Base-by-base conservation (phyloP, 2,888 invertebrate genomes). In the Thecocarcelia acutangulata region DNA sequence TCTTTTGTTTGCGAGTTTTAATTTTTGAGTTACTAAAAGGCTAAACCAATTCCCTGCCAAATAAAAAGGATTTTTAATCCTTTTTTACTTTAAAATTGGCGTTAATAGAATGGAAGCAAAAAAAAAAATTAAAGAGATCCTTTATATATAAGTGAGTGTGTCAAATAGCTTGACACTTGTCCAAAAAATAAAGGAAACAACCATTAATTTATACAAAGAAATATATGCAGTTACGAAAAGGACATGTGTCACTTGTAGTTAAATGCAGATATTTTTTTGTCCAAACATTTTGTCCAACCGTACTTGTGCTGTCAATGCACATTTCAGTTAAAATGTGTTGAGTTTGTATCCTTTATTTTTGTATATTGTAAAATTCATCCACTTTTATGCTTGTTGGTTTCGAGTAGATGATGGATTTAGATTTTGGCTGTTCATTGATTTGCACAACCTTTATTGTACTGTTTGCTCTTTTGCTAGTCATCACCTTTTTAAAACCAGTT, bases 131-230 rank as follows among this genome's bases (percentile, higher is more conserved):
- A 72, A 80, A 58, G 61, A 46, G 75, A 13, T 50, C 52, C 46
- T 80, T 75, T 48, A 54, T 56, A 46, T n/a, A 13, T 75, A 28
- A 37, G 44, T 63, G 40, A 28, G 12, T 54, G 15, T 63, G 61
- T 56, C 75, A 72, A 19, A 59, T 56, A 76, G 58, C 56, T 72
- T 81, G 76, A 81, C 80, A 81, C 72, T 81, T 81, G 76, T 63
- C 46, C 66, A 8, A 54, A 37, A 19, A 59, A 58, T 46, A 61
- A 28, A 68, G 46, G 59, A 33, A 37, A 21, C 11, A 24, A 11
- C 17, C 63, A 56, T 21, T 12, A 48, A 56, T 46, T 21, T 46
- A n/a, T 24, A 6, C n/a, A 17, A 21, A 44, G 19, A 63, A 48
- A 44, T 3, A 44, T 17, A 37, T 1, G n/a, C 1, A 28, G 8